Conservation (phyloP, 2,797 vertebrate genomes). For the Anguilla anguilla region DNA sequence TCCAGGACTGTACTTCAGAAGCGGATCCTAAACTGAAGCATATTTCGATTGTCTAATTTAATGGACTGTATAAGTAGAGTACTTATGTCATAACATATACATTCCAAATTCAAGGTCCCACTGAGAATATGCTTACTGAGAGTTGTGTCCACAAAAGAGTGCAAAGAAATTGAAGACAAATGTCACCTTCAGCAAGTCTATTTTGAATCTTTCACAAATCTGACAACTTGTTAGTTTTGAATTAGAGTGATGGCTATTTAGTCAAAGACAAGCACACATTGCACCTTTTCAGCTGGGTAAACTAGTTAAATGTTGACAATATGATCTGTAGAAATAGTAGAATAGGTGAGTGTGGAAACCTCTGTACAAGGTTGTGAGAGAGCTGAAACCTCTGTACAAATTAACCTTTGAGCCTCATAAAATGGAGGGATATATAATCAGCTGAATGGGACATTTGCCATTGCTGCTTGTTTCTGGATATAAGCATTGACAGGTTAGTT, state of each 20-base stretch:
- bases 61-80: too few relatives aligned
- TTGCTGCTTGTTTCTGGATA: neutral
- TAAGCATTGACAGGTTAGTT: neutral
- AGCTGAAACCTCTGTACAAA: slow-evolving; percentile 36
- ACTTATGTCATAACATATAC: too few relatives aligned
- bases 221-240: neutral
- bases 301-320: slow-evolving; percentile 30
- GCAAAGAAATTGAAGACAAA: neutral
- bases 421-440: slow-evolving; percentile 24
- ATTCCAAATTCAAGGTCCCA: too few relatives aligned
- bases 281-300: neutral
- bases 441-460: neutral
- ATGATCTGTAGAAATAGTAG: neutral
- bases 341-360: neutral
- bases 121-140: too few relatives aligned
- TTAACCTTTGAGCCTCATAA: slow-evolving; percentile 41
- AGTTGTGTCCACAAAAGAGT: neutral
- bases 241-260: neutral
- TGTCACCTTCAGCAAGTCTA: neutral
- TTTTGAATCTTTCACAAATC: neutral
- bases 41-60: too few relatives aligned
- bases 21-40: too few relatives aligned
- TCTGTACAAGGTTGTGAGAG: neutral
- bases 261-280: neutral
- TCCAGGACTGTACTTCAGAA: too few relatives aligned